Evolutionary conservation across 2,797 vertebrate species (phyloP), one percentile per base, ranked within the genome.

Genomic region (Danio choprae): DNA sequence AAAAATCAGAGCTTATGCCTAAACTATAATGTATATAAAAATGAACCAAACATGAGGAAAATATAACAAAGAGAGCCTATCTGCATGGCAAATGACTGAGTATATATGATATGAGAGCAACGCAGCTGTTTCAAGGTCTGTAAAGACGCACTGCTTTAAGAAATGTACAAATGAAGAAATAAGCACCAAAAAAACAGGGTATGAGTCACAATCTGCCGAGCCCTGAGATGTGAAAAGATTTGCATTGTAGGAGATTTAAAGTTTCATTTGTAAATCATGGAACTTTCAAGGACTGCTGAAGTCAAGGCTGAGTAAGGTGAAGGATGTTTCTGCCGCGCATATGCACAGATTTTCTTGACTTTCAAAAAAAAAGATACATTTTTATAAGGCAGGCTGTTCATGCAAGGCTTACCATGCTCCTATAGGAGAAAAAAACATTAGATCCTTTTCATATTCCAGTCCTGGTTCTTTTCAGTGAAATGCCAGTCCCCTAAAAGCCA

Each of bases 221-320:
- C 77, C 77, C 77, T 80, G 77, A 80, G 77, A 64, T 73, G 40
- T 80, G 41, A 73, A 55, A 64, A 72, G 5, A 29, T 71, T 29
- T 80, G 40, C 8, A 18, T 40, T 29, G 36, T 41, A 62, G 36
- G 36, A 53, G 51, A 68, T 40, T 51, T 63, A 18, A 58, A 62
- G 56, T 15, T 74, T 74, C 2, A 50, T 62, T 74, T 60, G 29
- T 74, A 62, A 62, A 50, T 38, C 58, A 6, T 18, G 4, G 62
- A 51, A 74, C 58, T 74, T 74, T 60, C 71, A 74, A 62, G 72
- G 72, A 40, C 58, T n/a, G 43, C 43, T 22, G 20, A 70, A 79
- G 29, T 59, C 18, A 59, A 69, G 5, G 55, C 56, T 60, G 51
- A 53, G 18, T 29, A 51, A 53, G 56, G 67, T 63, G 46, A 71